A percentile compares a stretch with the other conserved stretches of the same genome.
phyloP scores from a whole-genome alignment of 2,113 vertebrate species.

The Machaerirhynchus nigripectus region DNA sequence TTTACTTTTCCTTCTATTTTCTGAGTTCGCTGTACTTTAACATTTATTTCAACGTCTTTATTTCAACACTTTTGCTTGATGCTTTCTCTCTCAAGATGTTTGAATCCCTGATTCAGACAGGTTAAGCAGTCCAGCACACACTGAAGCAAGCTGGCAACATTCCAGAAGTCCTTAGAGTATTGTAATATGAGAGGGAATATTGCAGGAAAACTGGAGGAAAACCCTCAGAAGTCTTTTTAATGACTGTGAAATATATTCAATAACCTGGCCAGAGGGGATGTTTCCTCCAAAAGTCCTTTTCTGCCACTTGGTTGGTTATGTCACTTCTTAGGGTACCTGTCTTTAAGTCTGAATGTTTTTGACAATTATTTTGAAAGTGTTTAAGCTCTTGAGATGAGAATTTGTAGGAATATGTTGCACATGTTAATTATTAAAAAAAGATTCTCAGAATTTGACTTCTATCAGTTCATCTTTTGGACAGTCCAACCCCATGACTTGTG shows the following conservation, averaged over 20 bases:
- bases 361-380: not conserved
- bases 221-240: not conserved
- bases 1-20: not conserved
- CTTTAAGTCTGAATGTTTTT: not conserved
- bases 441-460: not conserved
- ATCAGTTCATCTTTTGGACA: not conserved
- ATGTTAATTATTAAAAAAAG: not conserved
- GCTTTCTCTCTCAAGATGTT: not conserved
- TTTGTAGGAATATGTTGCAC: not conserved
- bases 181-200: not conserved
- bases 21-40: not conserved
- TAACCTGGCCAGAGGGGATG: not conserved
- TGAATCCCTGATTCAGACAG: not conserved
- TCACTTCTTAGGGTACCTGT: not conserved
- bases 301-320: not conserved
- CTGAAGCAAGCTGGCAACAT: not conserved
- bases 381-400: not conserved
- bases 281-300: not conserved
- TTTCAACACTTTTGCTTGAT: not conserved
- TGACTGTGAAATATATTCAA: not conserved
- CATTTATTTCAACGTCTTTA: not conserved
- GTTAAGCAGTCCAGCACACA: not conserved
- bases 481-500: not conserved
- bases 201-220: not conserved
- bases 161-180: not conserved